Evolutionary conservation across 2,113 vertebrate genomes (phyloP), one percentile per base, ranked within the genome.

Genomic region (Alligator mississippiensis): DNA sequence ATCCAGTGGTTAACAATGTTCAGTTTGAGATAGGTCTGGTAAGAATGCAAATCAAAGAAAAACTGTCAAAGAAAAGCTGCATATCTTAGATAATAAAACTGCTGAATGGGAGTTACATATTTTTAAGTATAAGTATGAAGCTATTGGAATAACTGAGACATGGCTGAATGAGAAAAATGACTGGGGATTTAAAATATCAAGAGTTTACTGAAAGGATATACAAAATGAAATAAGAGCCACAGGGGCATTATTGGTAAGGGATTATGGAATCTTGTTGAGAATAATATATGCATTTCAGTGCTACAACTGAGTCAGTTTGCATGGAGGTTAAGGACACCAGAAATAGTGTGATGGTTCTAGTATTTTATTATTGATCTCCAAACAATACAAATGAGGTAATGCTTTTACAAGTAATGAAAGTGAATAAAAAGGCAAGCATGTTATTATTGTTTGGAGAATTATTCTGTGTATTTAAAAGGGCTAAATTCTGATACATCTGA

Each of bases 21-120:
- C 72, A 82, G 77, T 72, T 34, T 91, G 84, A 93, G 92, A 87
- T 88, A 78, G 59, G n/a, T 88, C 60, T 64, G 70, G 62, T 72
- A 77, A 91, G 87, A 87, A 60, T 76, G 84, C 86, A 88, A 95
- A 96, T 96, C 92, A 93, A 66, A 90, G 83, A 57, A 91, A 83
- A 75, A 62, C 87, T 66, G 4, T 57, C 86, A 90, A n/a, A 21
- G 78, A 54, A 92, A 94, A 95, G 66, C 96, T 88, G 87, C 62
- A 57, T 57, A 25, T 77, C 62, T 90, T 74, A 17, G 0, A 11
- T 7, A 75, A 82, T 25, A 60, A 88, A 76, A 76, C 47, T 82
- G 89, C 83, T 94, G 92, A 95, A 88, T 85, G 74, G 47, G 81
- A 91, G 84, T 90, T 96, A 91, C 92, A 93, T 70, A 88, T 90